phyloP scores from a whole-genome alignment of 1,140 invertebrate species.

The Leptopilina boulardi region DNA sequence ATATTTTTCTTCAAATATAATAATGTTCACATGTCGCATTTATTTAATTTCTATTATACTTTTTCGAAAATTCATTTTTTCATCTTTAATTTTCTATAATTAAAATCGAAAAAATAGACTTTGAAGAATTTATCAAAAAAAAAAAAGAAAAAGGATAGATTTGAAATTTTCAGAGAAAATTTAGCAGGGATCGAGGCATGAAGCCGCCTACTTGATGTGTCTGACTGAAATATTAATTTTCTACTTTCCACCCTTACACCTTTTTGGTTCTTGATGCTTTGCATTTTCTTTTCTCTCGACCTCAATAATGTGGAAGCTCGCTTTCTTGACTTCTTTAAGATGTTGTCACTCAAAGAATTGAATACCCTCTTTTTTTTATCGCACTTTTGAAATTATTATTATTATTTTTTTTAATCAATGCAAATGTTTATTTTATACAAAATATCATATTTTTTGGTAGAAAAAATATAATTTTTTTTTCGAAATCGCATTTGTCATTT shows the following conservation, averaged over 20 bases:
- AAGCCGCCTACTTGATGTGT: conserved; percentile 34
- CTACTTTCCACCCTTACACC: conserved; percentile 39
- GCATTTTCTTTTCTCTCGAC: conserved; percentile 38
- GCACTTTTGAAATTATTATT: too few species aligned
- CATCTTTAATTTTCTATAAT: not conserved
- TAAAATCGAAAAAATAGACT: too few species aligned
- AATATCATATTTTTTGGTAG: not conserved
- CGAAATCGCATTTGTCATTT: too few species aligned
- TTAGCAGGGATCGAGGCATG: conserved; percentile 27
- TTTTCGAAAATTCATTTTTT: not conserved
- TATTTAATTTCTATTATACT: too few species aligned
- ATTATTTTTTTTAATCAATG: not conserved
- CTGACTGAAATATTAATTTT: conserved; percentile 46
- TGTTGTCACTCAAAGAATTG: conserved; percentile 44
- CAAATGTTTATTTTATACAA: not conserved
- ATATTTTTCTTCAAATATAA: too few species aligned
- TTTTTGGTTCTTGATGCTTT: conserved; percentile 39
- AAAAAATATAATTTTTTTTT: too few species aligned
- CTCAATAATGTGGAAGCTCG: conserved; percentile 40
- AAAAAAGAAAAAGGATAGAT: not conserved
- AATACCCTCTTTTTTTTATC: conserved; percentile 11
- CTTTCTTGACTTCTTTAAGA: conserved; percentile 39
- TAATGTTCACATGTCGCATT: too few species aligned
- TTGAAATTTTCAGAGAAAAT: conserved; percentile 33
- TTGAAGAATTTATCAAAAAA: not conserved